Base-by-base conservation (phyloP, 2,113 vertebrate genomes). In the Lates calcarifer region DNA sequence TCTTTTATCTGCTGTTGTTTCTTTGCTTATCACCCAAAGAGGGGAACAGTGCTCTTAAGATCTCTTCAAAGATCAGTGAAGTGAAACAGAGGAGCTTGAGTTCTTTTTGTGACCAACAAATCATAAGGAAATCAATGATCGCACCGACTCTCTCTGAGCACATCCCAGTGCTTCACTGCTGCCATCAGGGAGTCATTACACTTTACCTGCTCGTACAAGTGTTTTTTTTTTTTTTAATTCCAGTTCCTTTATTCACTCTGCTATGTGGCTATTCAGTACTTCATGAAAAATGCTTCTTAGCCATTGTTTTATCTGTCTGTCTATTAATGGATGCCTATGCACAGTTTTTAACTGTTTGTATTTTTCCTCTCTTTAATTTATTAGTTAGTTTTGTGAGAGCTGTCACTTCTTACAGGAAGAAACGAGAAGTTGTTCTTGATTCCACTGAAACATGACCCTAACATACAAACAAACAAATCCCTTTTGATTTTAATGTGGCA, bases 61-160 rank as follows among this genome's bases (percentile, higher is more conserved):
- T 68, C 35, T 83, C 33, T 62, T 69, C 35, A 74, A 77, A 70
- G 57, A 87, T 60, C 77, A 62, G n/a, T 43, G 24, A 29, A 74
- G 63, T 55, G 51, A 64, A 47, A 67, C 68, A 63, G 28, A 66
- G 58, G 60, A 53, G 76, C 35, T 41, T 22, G 35, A 62, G 56
- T 47, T 67, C 8, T 72, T 69, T 58, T 73, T 53, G 73, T 45
- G 33, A 83, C 66, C 71, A 69, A 62, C 43, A 74, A 73, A 77
- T 80, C 62, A 74, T 47, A 35, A 53, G 13, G 63, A 77, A 81
- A 74, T 53, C 39, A 4, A 81, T 49, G 26, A 81, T 26, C 28
- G 2, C 28, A 72, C 45, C 3, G 45, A 67, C 41, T 43, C 43
- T n/a, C n/a, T 77, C 67, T n/a, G 39, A 78, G 47, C 22, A 39